Evolutionary conservation across 2,113 vertebrate species (phyloP).

Genomic region (Mormoops blainvillei): DNA sequence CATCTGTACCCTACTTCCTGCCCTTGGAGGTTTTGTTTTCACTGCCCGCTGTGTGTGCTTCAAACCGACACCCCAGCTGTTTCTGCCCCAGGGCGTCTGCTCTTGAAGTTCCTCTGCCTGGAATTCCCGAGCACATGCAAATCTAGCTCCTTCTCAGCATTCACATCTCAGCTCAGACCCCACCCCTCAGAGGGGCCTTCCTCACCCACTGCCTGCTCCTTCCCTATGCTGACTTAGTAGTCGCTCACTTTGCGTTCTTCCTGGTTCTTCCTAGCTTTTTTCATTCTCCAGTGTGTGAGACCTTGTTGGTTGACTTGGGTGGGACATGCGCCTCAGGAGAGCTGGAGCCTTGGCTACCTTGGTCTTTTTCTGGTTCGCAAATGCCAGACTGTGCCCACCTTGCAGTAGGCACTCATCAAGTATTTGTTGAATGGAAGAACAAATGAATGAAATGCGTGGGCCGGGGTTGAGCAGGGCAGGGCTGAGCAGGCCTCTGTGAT

Average conservation of each 20-base stretch:
- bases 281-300: not conserved
- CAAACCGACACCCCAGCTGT: not conserved
- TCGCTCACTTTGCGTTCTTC: not conserved
- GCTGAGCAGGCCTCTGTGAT: not conserved
- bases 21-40: not conserved
- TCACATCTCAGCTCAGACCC: not conserved
- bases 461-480: not conserved
- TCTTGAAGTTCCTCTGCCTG: not conserved
- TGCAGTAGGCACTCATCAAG: not conserved
- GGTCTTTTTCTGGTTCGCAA: not conserved
- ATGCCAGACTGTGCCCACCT: not conserved
- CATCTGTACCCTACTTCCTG: not conserved
- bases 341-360: not conserved
- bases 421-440: not conserved
- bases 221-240: rapidly evolving
- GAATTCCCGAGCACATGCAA: not conserved
- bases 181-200: not conserved
- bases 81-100: not conserved
- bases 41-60: not conserved
- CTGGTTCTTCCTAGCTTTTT: not conserved
- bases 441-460: not conserved
- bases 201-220: too few relatives aligned
- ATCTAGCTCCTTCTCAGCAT: not conserved
- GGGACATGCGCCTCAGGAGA: not conserved
- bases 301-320: not conserved